phyloP scores from a whole-genome alignment of 2,888 invertebrate genomes.

The Philopedon plagiatum region DNA sequence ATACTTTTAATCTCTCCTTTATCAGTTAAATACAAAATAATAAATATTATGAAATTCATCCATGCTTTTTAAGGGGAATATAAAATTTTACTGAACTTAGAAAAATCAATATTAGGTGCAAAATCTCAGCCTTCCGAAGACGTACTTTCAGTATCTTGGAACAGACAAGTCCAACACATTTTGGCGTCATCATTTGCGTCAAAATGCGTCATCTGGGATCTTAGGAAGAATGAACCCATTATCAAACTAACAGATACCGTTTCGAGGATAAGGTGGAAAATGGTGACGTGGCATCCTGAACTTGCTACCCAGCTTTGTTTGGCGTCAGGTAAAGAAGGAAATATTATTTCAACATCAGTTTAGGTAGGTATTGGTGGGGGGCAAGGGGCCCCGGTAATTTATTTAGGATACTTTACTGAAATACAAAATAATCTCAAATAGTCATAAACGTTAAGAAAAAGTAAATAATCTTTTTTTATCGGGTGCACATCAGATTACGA shows the following conservation, averaged over 20 bases:
- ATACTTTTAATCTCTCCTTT: background rate
- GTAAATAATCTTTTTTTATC: too few relatives aligned
- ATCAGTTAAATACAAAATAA: background rate
- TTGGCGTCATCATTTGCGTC: constrained; percentile 92
- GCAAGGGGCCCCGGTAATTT: too few relatives aligned
- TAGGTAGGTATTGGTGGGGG: too few relatives aligned
- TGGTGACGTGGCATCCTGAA: constrained; percentile 94
- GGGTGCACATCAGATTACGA: too few relatives aligned
- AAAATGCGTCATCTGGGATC: constrained; percentile 96
- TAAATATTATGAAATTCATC: background rate
- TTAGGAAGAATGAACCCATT: constrained; percentile 96
- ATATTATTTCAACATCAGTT: too few relatives aligned
- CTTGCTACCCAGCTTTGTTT: constrained; percentile 95
- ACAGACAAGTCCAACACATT: constrained; percentile 96
- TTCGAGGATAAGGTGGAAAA: constrained; percentile 88
- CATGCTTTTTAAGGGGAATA: background rate
- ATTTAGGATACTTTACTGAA: too few relatives aligned
- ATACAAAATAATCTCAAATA: too few relatives aligned
- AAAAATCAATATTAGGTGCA: too few relatives aligned
- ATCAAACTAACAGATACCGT: constrained; percentile 88
- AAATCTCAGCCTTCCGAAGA: constrained; percentile 92
- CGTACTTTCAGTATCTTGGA: constrained; percentile 94
- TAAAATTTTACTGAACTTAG: too few relatives aligned
- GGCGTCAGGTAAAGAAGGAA: constrained; percentile 86
- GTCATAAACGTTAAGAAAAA: too few relatives aligned